Evolutionary conservation across 2,888 invertebrate genomes (phyloP).

Genomic region (Euplagia quadripunctaria): DNA sequence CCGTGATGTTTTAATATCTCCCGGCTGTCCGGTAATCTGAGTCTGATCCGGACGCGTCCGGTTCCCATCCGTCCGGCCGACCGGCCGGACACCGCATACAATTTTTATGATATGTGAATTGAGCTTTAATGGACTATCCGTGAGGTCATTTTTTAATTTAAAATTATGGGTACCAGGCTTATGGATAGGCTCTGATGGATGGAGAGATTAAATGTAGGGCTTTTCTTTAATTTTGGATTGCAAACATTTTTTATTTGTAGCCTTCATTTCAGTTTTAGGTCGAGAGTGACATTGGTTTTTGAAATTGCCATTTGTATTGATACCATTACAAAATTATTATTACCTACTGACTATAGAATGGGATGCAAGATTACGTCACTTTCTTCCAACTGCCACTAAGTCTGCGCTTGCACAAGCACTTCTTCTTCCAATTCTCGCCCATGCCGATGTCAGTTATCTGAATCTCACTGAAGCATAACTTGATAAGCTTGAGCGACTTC

Average conservation of each 20-base stretch:
- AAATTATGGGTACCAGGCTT: constrained; percentile 25
- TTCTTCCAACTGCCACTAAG: too few relatives aligned
- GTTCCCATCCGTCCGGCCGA: constrained; percentile 23
- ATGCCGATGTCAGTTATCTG: too few relatives aligned
- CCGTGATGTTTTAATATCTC: constrained; percentile 63
- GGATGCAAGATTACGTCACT: too few relatives aligned
- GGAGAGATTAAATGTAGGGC: constrained; percentile 3
- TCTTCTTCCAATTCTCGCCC: too few relatives aligned
- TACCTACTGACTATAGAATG: too few relatives aligned
- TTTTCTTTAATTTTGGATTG: constrained; percentile 13
- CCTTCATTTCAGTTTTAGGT: not conserved
- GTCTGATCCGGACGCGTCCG: constrained; percentile 27
- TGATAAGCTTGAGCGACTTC: too few relatives aligned
- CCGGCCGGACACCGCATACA: constrained; percentile 20
- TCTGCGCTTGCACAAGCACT: too few relatives aligned
- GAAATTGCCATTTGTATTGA: not conserved
- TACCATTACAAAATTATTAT: too few relatives aligned
- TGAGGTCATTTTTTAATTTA: constrained; percentile 27
- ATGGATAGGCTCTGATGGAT: constrained; percentile 25
- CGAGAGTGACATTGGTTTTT: not conserved
- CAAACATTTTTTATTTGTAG: not conserved
- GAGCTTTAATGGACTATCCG: constrained; percentile 36
- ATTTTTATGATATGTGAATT: constrained; percentile 46
- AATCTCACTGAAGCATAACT: too few relatives aligned
- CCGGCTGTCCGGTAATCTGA: constrained; percentile 41